Percentiles rank a stretch among this genome's conserved stretches.
Conservation (phyloP, 2,888 invertebrate genomes). For the Pseudococcus viburni region DNA sequence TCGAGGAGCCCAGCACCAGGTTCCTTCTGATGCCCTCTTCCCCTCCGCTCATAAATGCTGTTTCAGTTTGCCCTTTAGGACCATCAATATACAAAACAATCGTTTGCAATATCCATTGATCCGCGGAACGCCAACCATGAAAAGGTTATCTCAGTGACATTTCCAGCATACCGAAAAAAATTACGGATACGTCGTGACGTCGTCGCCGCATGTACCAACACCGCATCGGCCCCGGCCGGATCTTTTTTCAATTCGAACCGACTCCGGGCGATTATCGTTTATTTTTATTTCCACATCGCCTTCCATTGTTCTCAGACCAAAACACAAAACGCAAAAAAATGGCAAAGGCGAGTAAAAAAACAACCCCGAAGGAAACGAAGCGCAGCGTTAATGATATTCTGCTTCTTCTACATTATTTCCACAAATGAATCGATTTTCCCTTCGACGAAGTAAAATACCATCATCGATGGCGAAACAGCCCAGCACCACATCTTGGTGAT, state of each 20-base stretch:
- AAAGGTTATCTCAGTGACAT: constrained; percentile 10
- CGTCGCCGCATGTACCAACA: neutral
- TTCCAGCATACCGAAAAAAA: neutral
- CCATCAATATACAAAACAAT: constrained; percentile 17
- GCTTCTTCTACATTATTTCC: neutral
- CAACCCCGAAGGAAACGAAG: neutral
- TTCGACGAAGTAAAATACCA: neutral
- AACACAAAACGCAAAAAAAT: neutral
- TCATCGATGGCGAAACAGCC: neutral
- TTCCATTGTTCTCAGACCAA: neutral
- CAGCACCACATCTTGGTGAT: neutral
- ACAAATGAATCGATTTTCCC: neutral
- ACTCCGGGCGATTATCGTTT: neutral
- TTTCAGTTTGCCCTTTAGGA: neutral
- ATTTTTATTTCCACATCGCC: neutral
- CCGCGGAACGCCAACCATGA: neutral
- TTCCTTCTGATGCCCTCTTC: neutral
- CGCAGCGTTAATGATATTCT: constrained; percentile 8
- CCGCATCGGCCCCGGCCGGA: neutral
- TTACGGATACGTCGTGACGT: neutral
- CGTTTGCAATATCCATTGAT: constrained; percentile 2
- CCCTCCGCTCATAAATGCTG: neutral
- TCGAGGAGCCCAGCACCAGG: neutral
- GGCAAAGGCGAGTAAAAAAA: neutral
- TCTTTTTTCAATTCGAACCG: neutral